Conservation (phyloP, 2,797 vertebrate species). For the Antennarius maculatus region DNA sequence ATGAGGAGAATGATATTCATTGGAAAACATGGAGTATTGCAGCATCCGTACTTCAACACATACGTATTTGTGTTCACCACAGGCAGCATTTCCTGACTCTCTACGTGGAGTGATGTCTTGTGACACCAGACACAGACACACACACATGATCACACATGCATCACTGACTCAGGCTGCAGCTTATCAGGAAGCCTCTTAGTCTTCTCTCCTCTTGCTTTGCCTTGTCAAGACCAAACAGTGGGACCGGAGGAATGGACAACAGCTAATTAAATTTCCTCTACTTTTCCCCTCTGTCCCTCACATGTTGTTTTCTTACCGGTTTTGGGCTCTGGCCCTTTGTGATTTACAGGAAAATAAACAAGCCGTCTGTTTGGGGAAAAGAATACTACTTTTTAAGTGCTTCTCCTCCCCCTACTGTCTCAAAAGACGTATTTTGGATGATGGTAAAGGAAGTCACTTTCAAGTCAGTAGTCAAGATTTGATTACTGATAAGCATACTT, state of each 20-base stretch:
- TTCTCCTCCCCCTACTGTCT: constrained; percentile 35
- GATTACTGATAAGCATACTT: not conserved
- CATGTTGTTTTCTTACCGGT: constrained; percentile 76
- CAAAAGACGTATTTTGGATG: constrained; percentile 24
- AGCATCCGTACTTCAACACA: constrained; percentile 16
- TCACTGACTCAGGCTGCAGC: constrained; percentile 32
- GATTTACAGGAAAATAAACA: constrained; percentile 74
- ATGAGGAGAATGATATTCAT: no score
- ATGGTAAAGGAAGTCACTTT: constrained; percentile 17
- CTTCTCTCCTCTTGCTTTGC: constrained; percentile 40
- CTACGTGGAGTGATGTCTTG: constrained; percentile 26
- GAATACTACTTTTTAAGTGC: constrained; percentile 57
- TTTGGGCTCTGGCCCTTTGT: constrained; percentile 68
- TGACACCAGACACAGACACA: constrained; percentile 19
- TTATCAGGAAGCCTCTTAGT: constrained; percentile 51
- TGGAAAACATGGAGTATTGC: constrained; percentile 2
- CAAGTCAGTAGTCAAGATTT: no score
- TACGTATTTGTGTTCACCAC: constrained; percentile 35
- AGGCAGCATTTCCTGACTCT: constrained; percentile 51
- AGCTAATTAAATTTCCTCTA: constrained; percentile 82
- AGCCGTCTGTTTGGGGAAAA: constrained; percentile 34
- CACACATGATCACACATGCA: constrained; percentile 27
- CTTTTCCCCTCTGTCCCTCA: constrained; percentile 66
- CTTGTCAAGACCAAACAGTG: constrained; percentile 58
- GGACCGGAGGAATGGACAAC: constrained; percentile 65